Evolutionary conservation across 1,140 invertebrate species (phyloP), one percentile per base, ranked within the genome.

Genomic region (Drosophila mojavensis): DNA sequence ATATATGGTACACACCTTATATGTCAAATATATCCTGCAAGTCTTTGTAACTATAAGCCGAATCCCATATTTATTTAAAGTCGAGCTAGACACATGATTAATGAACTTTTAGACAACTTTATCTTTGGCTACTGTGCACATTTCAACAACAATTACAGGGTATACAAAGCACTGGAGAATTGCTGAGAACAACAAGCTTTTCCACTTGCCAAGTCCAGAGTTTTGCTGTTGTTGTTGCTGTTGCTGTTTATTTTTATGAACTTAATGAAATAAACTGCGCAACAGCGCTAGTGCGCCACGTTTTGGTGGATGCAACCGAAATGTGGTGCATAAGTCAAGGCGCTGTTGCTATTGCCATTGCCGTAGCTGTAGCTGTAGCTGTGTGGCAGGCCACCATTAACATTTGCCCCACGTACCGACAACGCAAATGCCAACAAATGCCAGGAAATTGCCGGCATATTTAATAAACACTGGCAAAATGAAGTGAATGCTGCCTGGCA

Each of bases 391-490:
- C 58, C 20, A 45, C 62, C 74, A 77, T 77, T 77, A 77, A 72
- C 74, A 77, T 77, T 74, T 78, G 41, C 75, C 59, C 78, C 83
- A 89, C 83, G 84, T 89, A 88, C 43, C 43, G 43, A 62, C 20
- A 56, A 54, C 30, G 56, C 59, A 75, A 78, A 70, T 78, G 64
- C 65, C 75, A 77, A 58, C 50, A 66, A 73, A 73, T 67, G 70
- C 70, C 55, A 51, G 70, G 56, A 48, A 62, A 62, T 50, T 51
- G 68, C 79, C 79, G 79, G 75, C 79, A 88, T 88, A 88, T 88
- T 88, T 88, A 88, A 88, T 88, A 88, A 88, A 88, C 79, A 83
- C 76, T 77, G 51, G 83, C 79, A 36, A 79, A 86, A 88, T 83
- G 82, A 89, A 88, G 84, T 78, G 77, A 58, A 53, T 56, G 51